Conservation (phyloP, 2,113 vertebrate genomes). For the Pyrgilauda ruficollis region DNA sequence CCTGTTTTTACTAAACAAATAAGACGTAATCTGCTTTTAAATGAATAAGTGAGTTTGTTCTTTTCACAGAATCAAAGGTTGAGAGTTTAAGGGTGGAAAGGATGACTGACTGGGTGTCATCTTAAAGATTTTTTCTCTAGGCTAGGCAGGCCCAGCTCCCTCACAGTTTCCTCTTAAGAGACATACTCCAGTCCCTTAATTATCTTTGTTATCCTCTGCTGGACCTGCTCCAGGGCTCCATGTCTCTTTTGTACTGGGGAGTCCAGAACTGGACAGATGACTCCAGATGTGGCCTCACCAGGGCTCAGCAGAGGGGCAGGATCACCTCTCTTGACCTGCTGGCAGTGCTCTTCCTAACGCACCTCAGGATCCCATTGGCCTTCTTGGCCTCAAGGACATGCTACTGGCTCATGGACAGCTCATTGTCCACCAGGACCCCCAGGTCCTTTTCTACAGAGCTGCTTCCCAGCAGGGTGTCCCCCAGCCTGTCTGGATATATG, state of each 20-base stretch:
- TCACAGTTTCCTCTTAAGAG: background rate
- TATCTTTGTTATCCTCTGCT: background rate
- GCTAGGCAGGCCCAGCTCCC: background rate
- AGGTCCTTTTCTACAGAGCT: background rate
- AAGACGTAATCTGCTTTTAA: fast-evolving
- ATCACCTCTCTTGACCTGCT: background rate
- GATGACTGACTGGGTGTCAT: background rate
- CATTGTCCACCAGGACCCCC: background rate
- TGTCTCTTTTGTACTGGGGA: background rate
- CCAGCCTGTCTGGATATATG: background rate
- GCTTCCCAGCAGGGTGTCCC: background rate
- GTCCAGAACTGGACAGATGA: background rate
- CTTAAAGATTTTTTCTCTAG: background rate
- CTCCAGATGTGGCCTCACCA: background rate
- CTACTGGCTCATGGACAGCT: background rate
- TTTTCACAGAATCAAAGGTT: background rate
- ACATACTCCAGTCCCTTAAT: background rate
- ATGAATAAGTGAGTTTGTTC: background rate
- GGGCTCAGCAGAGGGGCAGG: background rate
- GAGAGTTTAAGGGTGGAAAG: background rate
- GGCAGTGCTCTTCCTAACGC: background rate
- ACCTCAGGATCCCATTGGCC: fast-evolving
- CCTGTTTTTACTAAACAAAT: background rate
- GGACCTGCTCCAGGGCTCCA: background rate
- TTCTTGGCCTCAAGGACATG: background rate